These are phyloP conservation scores for Chymomyza procnemis DNA, from an alignment of 2,888 invertebrate species.

Conservation along the genomic window DNA sequence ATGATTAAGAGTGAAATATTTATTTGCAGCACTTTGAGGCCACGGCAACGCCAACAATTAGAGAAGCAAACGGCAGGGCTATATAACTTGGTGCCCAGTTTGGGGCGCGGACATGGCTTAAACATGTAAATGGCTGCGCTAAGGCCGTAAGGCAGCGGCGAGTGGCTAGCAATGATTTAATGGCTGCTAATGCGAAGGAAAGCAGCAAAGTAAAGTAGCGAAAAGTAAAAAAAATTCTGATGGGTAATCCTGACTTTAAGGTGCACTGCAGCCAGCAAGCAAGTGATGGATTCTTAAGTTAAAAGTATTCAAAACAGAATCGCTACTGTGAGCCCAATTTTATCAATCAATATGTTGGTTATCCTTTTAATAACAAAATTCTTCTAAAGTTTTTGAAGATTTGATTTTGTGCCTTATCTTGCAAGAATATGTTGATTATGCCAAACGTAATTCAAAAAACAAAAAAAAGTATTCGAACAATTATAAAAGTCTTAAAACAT, in stretches of 20 bases:
- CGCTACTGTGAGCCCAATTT: no score
- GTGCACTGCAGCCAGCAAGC: no score
- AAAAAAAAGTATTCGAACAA: no score
- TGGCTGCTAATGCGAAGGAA: constrained; percentile 46
- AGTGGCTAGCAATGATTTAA: constrained; percentile 58
- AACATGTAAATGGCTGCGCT: constrained; percentile 63
- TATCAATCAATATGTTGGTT: no score
- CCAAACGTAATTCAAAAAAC: no score
- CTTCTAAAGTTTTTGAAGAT: no score
- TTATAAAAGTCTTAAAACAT: no score
- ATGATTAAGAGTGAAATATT: constrained; percentile 71
- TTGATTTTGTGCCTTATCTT: no score
- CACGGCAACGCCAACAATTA: constrained; percentile 65
- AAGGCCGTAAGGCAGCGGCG: constrained; percentile 23
- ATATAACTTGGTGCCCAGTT: background rate
- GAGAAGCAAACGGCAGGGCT: constrained; percentile 38
- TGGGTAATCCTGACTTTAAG: background rate
- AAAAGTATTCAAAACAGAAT: no score
- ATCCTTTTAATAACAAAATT: no score
- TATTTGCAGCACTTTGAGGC: constrained; percentile 66
- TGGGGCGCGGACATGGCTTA: constrained; percentile 52
- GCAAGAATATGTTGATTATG: no score
- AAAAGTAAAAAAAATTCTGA: background rate
- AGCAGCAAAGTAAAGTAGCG: background rate
- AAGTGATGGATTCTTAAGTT: no score